These are phyloP conservation scores for Nematolebias whitei DNA, from an alignment of 2,113 vertebrate genomes.

Conservation along the genomic window DNA sequence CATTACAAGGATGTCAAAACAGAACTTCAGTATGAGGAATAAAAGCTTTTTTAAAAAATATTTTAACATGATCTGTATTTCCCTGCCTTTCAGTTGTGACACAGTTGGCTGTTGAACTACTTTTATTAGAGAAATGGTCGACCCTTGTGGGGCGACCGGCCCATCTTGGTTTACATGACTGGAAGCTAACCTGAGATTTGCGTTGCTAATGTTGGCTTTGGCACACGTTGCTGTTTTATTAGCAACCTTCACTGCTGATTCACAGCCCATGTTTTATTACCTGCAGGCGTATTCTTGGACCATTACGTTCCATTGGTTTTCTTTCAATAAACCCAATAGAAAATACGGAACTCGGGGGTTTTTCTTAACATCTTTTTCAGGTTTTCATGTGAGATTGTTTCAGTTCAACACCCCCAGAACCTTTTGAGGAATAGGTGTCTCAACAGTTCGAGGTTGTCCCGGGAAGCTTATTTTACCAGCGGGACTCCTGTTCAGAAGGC, in stretches of 20 bases:
- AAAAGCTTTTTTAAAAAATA: no score
- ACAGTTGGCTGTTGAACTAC: conserved; percentile 29
- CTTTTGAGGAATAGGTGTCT: conserved; percentile 42
- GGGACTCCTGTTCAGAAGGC: conserved; percentile 17
- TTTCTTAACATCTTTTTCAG: conserved; percentile 28
- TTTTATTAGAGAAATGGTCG: conserved; percentile 47
- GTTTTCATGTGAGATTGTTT: conserved; percentile 32
- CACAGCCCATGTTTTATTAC: conserved; percentile 20
- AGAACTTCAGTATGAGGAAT: no score
- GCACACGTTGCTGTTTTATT: conserved; percentile 28
- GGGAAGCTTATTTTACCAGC: conserved; percentile 40
- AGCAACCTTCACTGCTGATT: conserved; percentile 16
- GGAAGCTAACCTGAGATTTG: conserved; percentile 48
- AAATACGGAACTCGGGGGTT: conserved; percentile 8
- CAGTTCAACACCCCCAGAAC: conserved; percentile 15
- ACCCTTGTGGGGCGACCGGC: conserved; percentile 37
- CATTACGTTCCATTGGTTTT: conserved; percentile 21
- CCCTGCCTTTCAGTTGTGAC: conserved; percentile 5
- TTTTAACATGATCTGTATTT: no score
- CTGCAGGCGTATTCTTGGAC: conserved; percentile 20
- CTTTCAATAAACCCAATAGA: conserved; percentile 3
- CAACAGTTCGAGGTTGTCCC: conserved; percentile 34
- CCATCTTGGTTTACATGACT: conserved; percentile 22
- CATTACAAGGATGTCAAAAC: no score
- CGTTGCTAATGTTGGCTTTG: conserved; percentile 61